phyloP scores from a whole-genome alignment of 2,888 invertebrate species.

The Catocala nupta region DNA sequence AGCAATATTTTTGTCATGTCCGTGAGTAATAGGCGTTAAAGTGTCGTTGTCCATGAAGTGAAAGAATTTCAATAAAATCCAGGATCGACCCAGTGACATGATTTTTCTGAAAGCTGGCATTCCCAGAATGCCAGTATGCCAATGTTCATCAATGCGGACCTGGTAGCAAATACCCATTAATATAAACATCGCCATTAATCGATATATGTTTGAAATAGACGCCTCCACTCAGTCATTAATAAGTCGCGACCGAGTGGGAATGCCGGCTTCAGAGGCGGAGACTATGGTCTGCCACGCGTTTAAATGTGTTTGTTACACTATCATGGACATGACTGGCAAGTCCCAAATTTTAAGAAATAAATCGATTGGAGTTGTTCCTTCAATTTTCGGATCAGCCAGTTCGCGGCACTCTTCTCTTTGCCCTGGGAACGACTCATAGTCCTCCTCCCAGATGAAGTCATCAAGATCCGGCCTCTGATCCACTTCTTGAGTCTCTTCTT shows the following conservation, averaged over 20 bases:
- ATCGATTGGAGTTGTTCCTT: constrained; percentile 19
- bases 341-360: constrained; percentile 23
- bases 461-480: constrained; percentile 2
- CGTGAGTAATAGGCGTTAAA: background rate
- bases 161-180: background rate
- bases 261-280: background rate
- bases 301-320: constrained; percentile 11
- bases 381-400: constrained; percentile 21
- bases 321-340: constrained; percentile 13
- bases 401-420: constrained; percentile 1
- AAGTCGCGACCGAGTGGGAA: background rate
- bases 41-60: background rate
- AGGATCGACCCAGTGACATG: background rate
- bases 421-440: background rate
- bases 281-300: constrained; percentile 17
- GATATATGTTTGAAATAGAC: constrained; percentile 1
- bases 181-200: constrained; percentile 3
- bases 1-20: background rate
- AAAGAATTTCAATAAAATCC: background rate
- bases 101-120: constrained; percentile 3
- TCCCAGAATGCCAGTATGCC: background rate
- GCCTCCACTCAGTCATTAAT: constrained; percentile 1
- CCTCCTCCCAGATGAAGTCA: background rate
- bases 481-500: constrained; percentile 8
- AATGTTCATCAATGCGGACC: background rate